phyloP scores from a whole-genome alignment of 2,113 vertebrate species.

The Vulpes ferrilata region DNA sequence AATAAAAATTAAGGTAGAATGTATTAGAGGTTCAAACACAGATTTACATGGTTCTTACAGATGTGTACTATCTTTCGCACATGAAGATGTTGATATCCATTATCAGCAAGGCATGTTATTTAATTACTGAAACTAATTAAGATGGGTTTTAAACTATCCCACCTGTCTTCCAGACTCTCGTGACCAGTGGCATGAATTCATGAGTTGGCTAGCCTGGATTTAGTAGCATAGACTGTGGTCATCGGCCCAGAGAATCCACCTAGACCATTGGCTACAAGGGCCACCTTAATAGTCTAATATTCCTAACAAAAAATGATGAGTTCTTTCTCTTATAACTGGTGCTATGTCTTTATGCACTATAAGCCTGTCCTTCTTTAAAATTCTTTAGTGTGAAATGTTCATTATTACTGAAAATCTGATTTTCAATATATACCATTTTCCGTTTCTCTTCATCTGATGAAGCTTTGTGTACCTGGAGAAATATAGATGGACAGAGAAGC shows the following conservation, averaged over 20 bases:
- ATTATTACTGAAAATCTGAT: neutral
- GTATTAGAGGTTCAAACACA: neutral
- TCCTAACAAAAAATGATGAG: neutral
- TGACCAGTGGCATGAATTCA: neutral
- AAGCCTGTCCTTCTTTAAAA: conserved; percentile 25
- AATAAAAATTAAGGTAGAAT: neutral
- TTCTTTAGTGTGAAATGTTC: neutral
- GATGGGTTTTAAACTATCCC: conserved; percentile 4
- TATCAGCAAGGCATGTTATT: neutral
- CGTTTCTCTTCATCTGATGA: neutral
- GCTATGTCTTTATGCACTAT: neutral
- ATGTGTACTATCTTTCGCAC: neutral
- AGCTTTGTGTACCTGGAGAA: conserved; percentile 13
- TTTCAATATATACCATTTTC: neutral
- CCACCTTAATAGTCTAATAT: neutral
- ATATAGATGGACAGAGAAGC: neutral
- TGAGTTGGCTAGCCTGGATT: neutral
- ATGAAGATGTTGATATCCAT: neutral
- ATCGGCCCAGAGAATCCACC: neutral
- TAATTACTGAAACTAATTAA: neutral
- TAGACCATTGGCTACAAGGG: neutral
- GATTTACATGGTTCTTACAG: neutral
- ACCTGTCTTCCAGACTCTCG: neutral
- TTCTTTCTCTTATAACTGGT: neutral
- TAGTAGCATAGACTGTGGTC: neutral